Evolutionary conservation across 2,888 invertebrate species (phyloP).

Genomic region (Phyto melanocephala): DNA sequence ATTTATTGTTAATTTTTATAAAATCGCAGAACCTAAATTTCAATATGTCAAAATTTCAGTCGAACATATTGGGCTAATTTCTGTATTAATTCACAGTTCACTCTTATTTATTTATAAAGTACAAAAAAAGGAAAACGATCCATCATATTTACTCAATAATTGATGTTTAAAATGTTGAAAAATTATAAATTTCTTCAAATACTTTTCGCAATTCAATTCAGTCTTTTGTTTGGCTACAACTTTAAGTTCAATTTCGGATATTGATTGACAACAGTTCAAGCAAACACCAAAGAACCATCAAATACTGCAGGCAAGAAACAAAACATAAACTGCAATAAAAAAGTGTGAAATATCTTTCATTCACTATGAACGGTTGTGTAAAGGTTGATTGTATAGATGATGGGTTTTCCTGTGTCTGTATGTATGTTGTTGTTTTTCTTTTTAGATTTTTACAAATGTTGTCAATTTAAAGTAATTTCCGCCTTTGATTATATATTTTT

Average conservation of each 20-base stretch:
- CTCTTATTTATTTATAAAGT: background rate
- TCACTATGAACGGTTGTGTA: constrained; percentile 25
- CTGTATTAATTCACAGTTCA: constrained; percentile 25
- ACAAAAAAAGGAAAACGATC: constrained; percentile 29
- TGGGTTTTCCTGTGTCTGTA: constrained; percentile 8
- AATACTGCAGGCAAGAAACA: background rate
- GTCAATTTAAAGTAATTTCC: constrained; percentile 65
- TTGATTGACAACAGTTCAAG: constrained; percentile 61
- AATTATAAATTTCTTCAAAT: constrained; percentile 15
- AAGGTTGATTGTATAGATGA: background rate
- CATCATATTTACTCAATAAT: constrained; percentile 61
- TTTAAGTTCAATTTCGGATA: constrained; percentile 40
- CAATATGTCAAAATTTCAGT: constrained; percentile 17
- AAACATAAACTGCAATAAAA: background rate
- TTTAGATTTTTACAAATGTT: constrained; percentile 55
- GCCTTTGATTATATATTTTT: constrained; percentile 60
- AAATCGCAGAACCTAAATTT: too few species aligned
- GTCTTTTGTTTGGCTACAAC: constrained; percentile 36
- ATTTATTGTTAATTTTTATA: too few species aligned
- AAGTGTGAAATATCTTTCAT: constrained; percentile 63
- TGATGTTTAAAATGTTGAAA: constrained; percentile 54
- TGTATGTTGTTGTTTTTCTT: constrained; percentile 2
- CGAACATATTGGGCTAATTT: constrained; percentile 53
- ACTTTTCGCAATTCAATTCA: background rate
- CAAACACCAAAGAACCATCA: constrained; percentile 1